phyloP scores from a whole-genome alignment of 2,888 invertebrate genomes.

The Noctuana brunneofusca region DNA sequence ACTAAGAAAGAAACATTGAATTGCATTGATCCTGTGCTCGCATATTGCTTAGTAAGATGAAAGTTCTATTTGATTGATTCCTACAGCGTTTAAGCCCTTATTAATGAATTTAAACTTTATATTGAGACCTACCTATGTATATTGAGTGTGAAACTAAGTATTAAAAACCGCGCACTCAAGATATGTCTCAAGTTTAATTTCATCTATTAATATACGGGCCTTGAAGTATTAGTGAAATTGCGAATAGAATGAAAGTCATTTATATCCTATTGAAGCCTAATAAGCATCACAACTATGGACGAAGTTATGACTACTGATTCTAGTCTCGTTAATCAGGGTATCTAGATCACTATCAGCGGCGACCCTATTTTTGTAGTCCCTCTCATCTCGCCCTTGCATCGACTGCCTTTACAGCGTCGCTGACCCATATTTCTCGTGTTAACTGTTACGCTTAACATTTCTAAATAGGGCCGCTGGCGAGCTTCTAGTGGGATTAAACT shows the following conservation, averaged over 20 bases:
- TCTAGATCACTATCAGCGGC: slow-evolving; percentile 38
- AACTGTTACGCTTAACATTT: slow-evolving; percentile 51
- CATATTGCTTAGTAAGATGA: neutral
- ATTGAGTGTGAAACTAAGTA: too few relatives aligned
- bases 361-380: slow-evolving; percentile 49
- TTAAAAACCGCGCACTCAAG: too few relatives aligned
- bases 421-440: slow-evolving; percentile 69
- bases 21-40: slow-evolving; percentile 31
- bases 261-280: too few relatives aligned
- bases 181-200: too few relatives aligned
- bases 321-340: slow-evolving; percentile 22
- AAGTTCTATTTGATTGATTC: neutral
- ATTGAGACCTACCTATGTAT: too few relatives aligned
- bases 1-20: slow-evolving; percentile 45
- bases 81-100: too few relatives aligned
- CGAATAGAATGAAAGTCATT: too few relatives aligned
- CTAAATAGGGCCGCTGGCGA: slow-evolving; percentile 44
- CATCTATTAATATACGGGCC: too few relatives aligned
- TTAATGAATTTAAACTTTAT: too few relatives aligned
- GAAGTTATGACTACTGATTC: neutral
- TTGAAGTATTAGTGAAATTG: too few relatives aligned
- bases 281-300: too few relatives aligned
- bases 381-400: slow-evolving; percentile 58
- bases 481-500: slow-evolving; percentile 31
- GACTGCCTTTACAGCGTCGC: slow-evolving; percentile 55